Percentiles rank a stretch among this genome's conserved stretches.
Evolutionary conservation across 2,888 invertebrate genomes (phyloP).

Genomic region (Frankliniella intonsa): DNA sequence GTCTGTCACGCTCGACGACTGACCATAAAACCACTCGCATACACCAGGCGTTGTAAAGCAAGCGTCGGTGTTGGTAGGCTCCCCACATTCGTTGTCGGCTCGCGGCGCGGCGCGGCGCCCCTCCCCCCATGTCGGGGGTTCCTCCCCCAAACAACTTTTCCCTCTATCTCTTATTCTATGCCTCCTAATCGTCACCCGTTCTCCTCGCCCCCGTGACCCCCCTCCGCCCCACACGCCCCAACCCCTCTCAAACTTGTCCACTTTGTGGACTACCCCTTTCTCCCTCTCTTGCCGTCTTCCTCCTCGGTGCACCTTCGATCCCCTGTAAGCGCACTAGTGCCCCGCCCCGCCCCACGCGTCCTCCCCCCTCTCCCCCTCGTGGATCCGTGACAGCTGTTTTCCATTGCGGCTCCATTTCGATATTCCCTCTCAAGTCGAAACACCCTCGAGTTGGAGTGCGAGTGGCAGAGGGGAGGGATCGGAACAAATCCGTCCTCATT

Average conservation of each 20-base stretch:
- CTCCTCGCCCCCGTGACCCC: background rate
- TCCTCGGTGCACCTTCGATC: no score
- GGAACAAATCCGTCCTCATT: background rate
- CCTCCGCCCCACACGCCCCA: no score
- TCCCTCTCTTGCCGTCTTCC: no score
- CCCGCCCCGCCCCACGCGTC: background rate
- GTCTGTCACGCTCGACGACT: background rate
- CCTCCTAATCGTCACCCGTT: background rate
- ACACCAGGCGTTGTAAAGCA: no score
- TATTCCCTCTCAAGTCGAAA: slow-evolving; percentile 12
- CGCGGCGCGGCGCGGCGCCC: background rate
- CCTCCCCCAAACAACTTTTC: background rate
- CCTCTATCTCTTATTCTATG: no score
- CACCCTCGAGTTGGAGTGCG: background rate
- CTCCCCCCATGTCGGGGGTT: background rate
- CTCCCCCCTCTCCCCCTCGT: background rate
- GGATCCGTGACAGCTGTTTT: slow-evolving; percentile 19
- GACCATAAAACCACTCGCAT: no score
- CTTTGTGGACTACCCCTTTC: no score
- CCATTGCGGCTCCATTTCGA: slow-evolving; percentile 2
- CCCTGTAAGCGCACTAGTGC: background rate
- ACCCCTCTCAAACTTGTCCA: no score
- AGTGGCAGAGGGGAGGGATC: background rate
- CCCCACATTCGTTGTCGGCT: no score
- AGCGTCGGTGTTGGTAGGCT: no score